Evolutionary conservation across 2,797 vertebrate genomes (phyloP), one percentile per base, ranked within the genome.

Genomic region (Macroramphosus scolopax): DNA sequence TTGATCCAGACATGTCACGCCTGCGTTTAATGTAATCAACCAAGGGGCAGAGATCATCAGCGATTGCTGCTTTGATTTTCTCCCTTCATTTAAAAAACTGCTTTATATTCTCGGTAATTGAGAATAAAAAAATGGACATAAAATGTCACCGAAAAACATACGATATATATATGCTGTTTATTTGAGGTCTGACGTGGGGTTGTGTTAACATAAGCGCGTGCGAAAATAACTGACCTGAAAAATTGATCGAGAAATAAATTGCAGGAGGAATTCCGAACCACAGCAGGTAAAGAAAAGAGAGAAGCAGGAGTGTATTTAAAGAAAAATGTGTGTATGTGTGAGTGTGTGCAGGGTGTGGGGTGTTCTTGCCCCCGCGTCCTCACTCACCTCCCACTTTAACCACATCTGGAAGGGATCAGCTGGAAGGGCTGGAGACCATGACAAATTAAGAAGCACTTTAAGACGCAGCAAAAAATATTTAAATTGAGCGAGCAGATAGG

Each of bases 361-460:
- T 40, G 45, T 51, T 41, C 42, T 70, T 74, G 30, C 59, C 37
- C 49, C 35, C 53, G 26, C 49, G 63, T 79, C 68, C 66, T 65
- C 65, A 47, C 55, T 80, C 64, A 68, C 67, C 65, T 77, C 66
- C 30, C 40, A 43, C 42, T 42, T 57, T 3, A 77, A 38, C 6
- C 63, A 78, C 88, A 87, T 87, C 82, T 89, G 84, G 82, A 87
- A 85, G 24, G 61, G 29, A 86, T 87, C 77, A 81, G 65, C 38
- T 76, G 41, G 59, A 64, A 63, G 51, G 30, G 37, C 46, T 48
- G 46, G 75, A 82, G 60, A 64, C 51, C 41, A 31, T 75, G 65
- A 84, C 84, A 85, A 88, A 85, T 82, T 80, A 86, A 79, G 66
- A 82, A 87, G 74, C 79, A 77, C 74, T 84, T n/a, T 84, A 73